A percentile compares a stretch with the other conserved stretches of the same genome.
These are phyloP conservation scores for Cinclus cinclus DNA, from an alignment of 2,113 vertebrate genomes.

Conservation along the genomic window DNA sequence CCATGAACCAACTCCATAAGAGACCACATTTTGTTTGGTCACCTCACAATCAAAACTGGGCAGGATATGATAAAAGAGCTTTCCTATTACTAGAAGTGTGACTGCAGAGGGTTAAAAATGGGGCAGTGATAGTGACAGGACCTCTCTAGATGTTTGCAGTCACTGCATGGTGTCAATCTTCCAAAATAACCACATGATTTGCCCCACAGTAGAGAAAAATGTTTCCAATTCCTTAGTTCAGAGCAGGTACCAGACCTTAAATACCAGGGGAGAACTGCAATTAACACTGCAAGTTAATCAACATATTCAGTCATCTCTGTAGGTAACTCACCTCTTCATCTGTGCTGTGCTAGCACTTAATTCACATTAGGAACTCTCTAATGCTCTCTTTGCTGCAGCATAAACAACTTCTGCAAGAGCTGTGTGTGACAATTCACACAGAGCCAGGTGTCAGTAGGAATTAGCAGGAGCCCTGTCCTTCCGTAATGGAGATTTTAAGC, in stretches of 20 bases:
- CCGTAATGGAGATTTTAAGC: neutral
- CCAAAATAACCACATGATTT: neutral
- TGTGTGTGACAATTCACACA: neutral
- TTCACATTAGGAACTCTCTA: neutral
- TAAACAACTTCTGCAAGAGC: neutral
- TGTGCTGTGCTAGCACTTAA: neutral
- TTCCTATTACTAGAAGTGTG: neutral
- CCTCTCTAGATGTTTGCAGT: neutral
- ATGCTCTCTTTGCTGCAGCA: neutral
- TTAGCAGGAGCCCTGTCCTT: neutral
- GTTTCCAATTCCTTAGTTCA: neutral
- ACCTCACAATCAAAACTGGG: neutral
- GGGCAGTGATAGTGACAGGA: neutral
- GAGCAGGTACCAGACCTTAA: neutral
- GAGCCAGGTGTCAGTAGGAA: neutral
- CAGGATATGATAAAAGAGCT: neutral
- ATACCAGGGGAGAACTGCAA: neutral
- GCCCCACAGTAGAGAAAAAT: neutral
- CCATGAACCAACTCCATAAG: neutral
- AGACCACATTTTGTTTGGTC: neutral
- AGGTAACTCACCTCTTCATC: neutral
- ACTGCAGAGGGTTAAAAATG: neutral
- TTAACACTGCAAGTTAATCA: neutral
- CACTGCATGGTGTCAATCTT: neutral
- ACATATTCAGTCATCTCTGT: neutral